Evolutionary conservation across 2,797 vertebrate genomes (phyloP).

Genomic region (Danio aesculapii): DNA sequence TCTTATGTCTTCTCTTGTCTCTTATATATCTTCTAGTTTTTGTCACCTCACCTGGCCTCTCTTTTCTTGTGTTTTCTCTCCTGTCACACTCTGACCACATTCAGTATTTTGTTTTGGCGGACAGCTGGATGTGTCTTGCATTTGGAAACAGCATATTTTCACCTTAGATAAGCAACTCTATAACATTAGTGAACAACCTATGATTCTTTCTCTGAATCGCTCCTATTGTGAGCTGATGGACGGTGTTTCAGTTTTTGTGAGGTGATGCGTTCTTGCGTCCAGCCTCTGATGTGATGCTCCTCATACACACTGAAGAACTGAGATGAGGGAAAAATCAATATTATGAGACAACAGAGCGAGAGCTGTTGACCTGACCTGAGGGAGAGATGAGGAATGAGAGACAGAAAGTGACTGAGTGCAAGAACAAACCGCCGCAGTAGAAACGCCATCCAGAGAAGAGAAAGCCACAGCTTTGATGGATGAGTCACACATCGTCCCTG

Average conservation of each 20-base stretch:
- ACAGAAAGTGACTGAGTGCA: conserved; percentile 50
- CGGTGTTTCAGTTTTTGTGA: conserved; percentile 18
- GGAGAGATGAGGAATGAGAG: conserved; percentile 58
- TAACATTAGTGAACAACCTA: conserved; percentile 44
- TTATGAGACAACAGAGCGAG: conserved; percentile 62
- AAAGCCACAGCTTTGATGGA: conserved; percentile 45
- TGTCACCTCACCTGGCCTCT: neutral
- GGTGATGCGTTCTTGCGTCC: conserved; percentile 36
- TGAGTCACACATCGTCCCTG: conserved; percentile 37
- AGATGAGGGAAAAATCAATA: conserved; percentile 79
- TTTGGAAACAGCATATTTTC: conserved; percentile 64
- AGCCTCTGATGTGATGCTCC: conserved; percentile 29
- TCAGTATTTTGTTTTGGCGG: conserved; percentile 43
- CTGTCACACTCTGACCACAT: conserved; percentile 44
- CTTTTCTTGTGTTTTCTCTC: conserved; percentile 3
- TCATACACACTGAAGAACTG: conserved; percentile 54
- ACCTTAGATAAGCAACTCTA: conserved; percentile 40
- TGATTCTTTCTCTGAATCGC: neutral
- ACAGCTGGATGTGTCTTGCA: conserved; percentile 34
- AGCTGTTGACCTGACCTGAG: conserved; percentile 70
- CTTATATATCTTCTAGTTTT: conserved; percentile 2
- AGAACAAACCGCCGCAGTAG: conserved; percentile 44
- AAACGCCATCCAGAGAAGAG: conserved; percentile 42
- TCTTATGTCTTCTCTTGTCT: conserved; percentile 49
- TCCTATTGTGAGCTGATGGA: conserved; percentile 11